Evolutionary conservation across 2,888 invertebrate species (phyloP), one percentile per base, ranked within the genome.

Genomic region (Polyommatus iphigenia): DNA sequence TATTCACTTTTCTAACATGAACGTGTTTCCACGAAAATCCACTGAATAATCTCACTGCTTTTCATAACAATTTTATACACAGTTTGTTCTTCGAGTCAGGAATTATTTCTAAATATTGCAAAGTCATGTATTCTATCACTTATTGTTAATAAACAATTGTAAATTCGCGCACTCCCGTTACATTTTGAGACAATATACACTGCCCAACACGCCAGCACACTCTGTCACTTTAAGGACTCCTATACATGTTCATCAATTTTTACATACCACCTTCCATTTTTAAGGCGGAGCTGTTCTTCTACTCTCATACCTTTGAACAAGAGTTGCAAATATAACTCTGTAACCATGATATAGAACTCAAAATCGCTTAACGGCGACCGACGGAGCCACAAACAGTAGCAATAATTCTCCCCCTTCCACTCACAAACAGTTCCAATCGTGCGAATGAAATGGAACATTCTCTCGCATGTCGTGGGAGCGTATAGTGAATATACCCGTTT

Each of bases 191-290:
- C 92, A 94, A 93, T 92, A 93, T 93, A 91, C 93, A 92, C 94
- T 90, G 92, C 88, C 90, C 93, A 87, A 89, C 93, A 90, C 90
- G 91, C 93, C 91, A 92, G 92, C 93, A 90, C 90, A 91, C 93
- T 94, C 93, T 94, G 93, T 93, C 94, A 94, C 92, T 93, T 90
- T 93, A 93, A 93, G 92, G 92, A 93, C 93, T 93, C 88, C 92
- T 92, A 94, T 93, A 93, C 92, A 92, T 93, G 93, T 94, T 93
- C 93, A 94, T 94, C 90, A 94, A 94, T 94, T 94, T 94, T 94
- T 94, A 94, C 93, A 94, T 93, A 93, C 94, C 93, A 94, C 93
- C 94, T 94, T 93, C 94, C 93, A 94, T 93, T 94, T 94, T 94
- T 94, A 93, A 94, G 94, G 94, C 93, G 94, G 94, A 92, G 93